Conservation (phyloP, 2,888 invertebrate species). For the Apeira syringaria region DNA sequence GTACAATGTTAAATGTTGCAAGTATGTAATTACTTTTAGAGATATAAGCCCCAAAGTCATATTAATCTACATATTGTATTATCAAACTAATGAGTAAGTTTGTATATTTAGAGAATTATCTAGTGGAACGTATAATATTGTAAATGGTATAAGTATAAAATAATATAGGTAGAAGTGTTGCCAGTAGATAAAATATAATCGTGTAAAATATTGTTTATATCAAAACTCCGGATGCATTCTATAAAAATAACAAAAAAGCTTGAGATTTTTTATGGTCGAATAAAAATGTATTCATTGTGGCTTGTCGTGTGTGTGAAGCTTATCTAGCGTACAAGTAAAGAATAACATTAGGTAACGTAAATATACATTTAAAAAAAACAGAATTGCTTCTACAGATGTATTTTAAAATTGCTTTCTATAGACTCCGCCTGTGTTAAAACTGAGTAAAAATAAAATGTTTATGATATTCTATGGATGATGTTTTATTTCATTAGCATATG, state of each 20-base stretch:
- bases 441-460: conserved; percentile 60
- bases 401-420: conserved; percentile 27
- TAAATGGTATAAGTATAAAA: conserved; percentile 11
- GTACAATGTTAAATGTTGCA: too few species aligned
- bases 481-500: too few species aligned
- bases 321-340: too few species aligned
- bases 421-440: conserved; percentile 53
- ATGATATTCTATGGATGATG: conserved; percentile 23
- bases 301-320: too few species aligned
- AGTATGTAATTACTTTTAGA: too few species aligned
- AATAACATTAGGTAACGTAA: too few species aligned
- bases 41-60: too few species aligned
- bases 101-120: background rate
- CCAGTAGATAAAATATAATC: conserved; percentile 1
- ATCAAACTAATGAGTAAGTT: background rate
- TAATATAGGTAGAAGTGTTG: background rate
- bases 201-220: conserved; percentile 49
- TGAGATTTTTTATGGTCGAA: too few species aligned
- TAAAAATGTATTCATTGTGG: too few species aligned
- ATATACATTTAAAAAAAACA: background rate
- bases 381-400: background rate
- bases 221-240: conserved; percentile 56
- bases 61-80: background rate
- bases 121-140: background rate
- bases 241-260: too few species aligned